These are phyloP conservation scores for Neodon shergylaensis DNA, from an alignment of 2,113 vertebrate genomes.

Conservation along the genomic window DNA sequence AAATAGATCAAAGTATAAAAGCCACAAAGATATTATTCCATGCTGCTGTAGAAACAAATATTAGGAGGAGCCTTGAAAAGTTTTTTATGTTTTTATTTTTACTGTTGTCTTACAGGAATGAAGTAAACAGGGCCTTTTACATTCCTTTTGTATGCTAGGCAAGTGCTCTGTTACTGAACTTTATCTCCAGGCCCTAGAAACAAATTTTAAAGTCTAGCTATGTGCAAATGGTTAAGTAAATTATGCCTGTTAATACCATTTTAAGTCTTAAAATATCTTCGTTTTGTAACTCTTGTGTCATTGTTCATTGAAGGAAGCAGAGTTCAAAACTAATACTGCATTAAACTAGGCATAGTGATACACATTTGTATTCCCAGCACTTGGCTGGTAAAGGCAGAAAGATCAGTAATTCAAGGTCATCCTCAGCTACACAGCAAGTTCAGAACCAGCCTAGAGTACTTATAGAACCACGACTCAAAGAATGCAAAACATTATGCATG, in stretches of 20 bases:
- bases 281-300: constrained; percentile 2
- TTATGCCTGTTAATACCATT: not conserved
- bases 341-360: not conserved
- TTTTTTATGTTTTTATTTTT: not conserved
- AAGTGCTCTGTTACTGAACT: not conserved
- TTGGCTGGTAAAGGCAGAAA: not conserved
- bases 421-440: not conserved
- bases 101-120: not conserved
- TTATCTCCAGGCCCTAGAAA: not conserved
- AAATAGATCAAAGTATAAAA: constrained; percentile 55
- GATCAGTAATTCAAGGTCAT: not conserved
- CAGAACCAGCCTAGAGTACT: not conserved
- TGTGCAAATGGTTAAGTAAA: constrained; percentile 40
- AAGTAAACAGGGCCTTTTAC: not conserved
- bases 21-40: constrained; percentile 27
- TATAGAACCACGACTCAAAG: not conserved
- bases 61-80: not conserved
- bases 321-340: not conserved
- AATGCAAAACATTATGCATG: not conserved
- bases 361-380: not conserved
- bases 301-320: constrained; percentile 40
- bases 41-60: constrained; percentile 27
- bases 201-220: constrained; percentile 33
- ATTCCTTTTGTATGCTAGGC: not conserved
- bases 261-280: constrained; percentile 1